Base-by-base conservation (phyloP, 2,888 invertebrate species). In the Diarsia brunnea region DNA sequence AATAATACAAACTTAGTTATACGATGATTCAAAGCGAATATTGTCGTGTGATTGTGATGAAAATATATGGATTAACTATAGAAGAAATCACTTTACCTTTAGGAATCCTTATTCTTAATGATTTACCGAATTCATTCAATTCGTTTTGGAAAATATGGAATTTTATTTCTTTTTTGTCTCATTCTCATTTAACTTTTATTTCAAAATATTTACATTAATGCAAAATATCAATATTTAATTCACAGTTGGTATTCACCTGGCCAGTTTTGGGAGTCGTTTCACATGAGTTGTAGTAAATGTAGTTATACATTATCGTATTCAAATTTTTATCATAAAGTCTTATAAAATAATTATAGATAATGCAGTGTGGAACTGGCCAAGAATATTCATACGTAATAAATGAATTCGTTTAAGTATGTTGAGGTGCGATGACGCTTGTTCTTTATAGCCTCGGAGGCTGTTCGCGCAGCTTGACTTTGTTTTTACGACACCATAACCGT, bases 401-500 rank as follows among this genome's bases (percentile, higher is more conserved):
- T 88, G 87, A 85, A 85, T 85, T 86, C 80, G 86, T 84, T 85
- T 86, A 79, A 84, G 79, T 81, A 77, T 74, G 78, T 78, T 80
- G 86, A 81, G 85, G 90, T 89, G 93, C 93, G 93, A 92, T 92
- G 93, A 93, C 91, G 92, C 88, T 87, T 89, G 93, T 92, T 90
- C 90, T 94, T 94, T 94, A 94, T 92, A 87, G 90, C 87, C 89
- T 84, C 90, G 82, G 89, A 89, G 90, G 90, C 91, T 95, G 94
- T 94, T 89, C 87, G 91, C 95, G 91, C 96, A 96, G 95, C 95
- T 93, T 94, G 96, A 95, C 93, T 95, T 95, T 94, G 94, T 95
- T 95, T 95, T 95, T 94, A 95, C 94, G 94, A 94, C 94, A 94
- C 93, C 92, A 94, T 95, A 95, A 94, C 93, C 90, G 89, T 88